A percentile compares a stretch with the other conserved stretches of the same genome.
These are phyloP conservation scores for Eucidaris tribuloides DNA, from an alignment of 35 echinoderm and acorn worm species.

Conservation along the genomic window DNA sequence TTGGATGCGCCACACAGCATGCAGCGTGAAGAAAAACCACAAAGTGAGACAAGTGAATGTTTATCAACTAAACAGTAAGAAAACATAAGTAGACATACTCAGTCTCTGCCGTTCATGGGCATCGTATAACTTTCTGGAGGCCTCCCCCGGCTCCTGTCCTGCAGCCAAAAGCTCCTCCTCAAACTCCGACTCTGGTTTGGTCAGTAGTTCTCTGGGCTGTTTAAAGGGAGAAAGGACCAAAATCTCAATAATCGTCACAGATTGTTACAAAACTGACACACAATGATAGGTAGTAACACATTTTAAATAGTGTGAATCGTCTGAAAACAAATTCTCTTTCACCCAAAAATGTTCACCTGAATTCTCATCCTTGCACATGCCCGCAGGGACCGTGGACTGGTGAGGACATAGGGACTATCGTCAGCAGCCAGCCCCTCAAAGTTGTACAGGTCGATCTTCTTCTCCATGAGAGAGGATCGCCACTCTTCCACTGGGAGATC, in stretches of 20 bases:
- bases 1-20: too few species aligned
- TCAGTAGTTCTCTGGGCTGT: constrained; percentile 63
- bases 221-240: too few species aligned
- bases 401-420: constrained; percentile 56
- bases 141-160: constrained; percentile 40
- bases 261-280: too few species aligned
- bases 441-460: constrained; percentile 70
- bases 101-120: constrained; percentile 47
- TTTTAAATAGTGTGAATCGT: neutral
- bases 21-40: too few species aligned
- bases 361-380: constrained; percentile 58
- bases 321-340: neutral
- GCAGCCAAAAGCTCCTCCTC: constrained; percentile 52
- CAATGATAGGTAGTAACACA: neutral
- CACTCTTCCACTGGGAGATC: constrained; percentile 4
- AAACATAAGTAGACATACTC: constrained; percentile 15
- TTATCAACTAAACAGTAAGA: neutral
- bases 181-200: constrained; percentile 51
- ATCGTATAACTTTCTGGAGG: constrained; percentile 60
- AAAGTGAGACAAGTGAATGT: neutral
- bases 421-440: constrained; percentile 75
- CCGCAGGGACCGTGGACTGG: constrained; percentile 67
- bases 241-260: too few species aligned
- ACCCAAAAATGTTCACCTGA: constrained; percentile 19
- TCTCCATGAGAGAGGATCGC: constrained; percentile 20